phyloP scores from a whole-genome alignment of 2,797 vertebrate species.

The Oreochromis grahami region DNA sequence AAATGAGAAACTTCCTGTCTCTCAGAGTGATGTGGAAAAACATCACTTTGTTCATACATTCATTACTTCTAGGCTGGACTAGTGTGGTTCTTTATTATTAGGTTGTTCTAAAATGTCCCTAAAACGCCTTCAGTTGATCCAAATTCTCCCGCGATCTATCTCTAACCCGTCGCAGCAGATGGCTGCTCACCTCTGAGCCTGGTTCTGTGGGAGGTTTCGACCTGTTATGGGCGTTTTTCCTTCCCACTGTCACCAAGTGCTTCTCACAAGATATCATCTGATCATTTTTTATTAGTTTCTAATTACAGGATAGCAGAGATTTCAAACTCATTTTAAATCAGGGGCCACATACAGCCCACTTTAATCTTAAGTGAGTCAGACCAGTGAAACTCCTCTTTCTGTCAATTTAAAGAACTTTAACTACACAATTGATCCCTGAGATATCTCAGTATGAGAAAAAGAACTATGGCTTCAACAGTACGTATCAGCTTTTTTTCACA shows the following conservation, averaged over 20 bases:
- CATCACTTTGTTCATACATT: not conserved
- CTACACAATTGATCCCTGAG: fast-evolving
- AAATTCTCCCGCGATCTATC: not conserved
- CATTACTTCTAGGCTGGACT: not conserved
- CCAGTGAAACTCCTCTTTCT: not conserved
- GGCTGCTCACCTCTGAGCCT: not conserved
- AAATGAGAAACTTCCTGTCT: not conserved
- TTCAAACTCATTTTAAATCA: not conserved
- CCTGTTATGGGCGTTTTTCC: not conserved
- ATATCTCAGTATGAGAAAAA: not conserved
- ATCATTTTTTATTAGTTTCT: not conserved
- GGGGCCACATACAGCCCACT: not conserved
- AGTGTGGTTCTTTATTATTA: not conserved
- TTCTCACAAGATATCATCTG: not conserved
- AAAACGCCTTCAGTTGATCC: not conserved
- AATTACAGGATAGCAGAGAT: not conserved
- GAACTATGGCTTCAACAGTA: not conserved
- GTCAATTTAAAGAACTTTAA: not conserved
- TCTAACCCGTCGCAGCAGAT: fast-evolving
- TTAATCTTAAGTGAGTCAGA: not conserved
- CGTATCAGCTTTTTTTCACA: not conserved
- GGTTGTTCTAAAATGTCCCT: not conserved
- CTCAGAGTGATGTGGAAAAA: not conserved
- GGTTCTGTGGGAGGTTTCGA: not conserved
- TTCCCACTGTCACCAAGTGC: not conserved